Evolutionary conservation across 2,888 invertebrate genomes (phyloP), one percentile per base, ranked within the genome.

Genomic region (Perithous albicinctus): DNA sequence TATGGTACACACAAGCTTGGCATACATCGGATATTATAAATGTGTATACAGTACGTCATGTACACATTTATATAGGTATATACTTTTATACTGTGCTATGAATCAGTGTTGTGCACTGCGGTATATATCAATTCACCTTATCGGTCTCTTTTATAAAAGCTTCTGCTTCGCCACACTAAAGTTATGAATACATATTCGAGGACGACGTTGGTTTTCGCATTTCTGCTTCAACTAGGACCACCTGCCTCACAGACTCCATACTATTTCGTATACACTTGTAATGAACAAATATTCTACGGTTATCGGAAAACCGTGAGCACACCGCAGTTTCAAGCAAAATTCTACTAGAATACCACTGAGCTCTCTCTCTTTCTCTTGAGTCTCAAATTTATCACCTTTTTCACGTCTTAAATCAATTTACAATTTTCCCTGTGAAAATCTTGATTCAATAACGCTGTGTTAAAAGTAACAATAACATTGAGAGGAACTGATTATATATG

Each of bases 91-190:
- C 48, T 48, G 29, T 1, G 20, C 48, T 66, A 41, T 41, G 41
- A 23, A 69, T 18, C 46, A 74, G 29, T 61, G 48, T 74, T 46
- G 41, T 38, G n/a, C 69, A 29, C 59, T 46, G 63, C 41, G 63
- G 41, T 63, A 75, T 63, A 75, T 79, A 75, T 79, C 79, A 78
- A 78, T 78, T 80, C 82, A 61, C 73, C 78, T 77, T 83, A 69
- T 73, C 79, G 48, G 38, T 73, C 73, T 78, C 77, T 82, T 70
- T 76, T 66, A 75, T 51, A 56, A 76, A 61, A 77, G 79, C 77
- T 79, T 85, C 81, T 81, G 80, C 76, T 81, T 79, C 83, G 73
- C 51, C 23, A 78, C 74, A 80, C 83, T 69, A 5, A 63, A 63
- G 63, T 64, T 51, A 74, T 64, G 63, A 74, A 74, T 74, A 64